phyloP scores from a whole-genome alignment of 2,888 invertebrate species.

The Portevinia maculata region DNA sequence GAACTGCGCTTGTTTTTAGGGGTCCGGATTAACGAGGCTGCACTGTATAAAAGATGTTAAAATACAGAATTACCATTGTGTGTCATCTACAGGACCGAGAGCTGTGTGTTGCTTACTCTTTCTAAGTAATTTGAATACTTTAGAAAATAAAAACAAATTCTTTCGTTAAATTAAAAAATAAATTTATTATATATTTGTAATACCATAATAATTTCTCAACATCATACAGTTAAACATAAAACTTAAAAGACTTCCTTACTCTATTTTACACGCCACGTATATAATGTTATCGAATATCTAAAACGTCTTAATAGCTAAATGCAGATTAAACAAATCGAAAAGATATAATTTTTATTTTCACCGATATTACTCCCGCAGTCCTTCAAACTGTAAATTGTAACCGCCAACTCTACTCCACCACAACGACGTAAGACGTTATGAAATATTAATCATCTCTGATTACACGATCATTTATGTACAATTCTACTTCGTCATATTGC shows the following conservation, averaged over 20 bases:
- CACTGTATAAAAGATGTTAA: too few relatives aligned
- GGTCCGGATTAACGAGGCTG: too few relatives aligned
- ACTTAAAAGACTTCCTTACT: slow-evolving; percentile 28
- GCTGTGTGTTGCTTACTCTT: too few relatives aligned
- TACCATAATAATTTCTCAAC: slow-evolving; percentile 32
- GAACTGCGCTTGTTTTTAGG: too few relatives aligned
- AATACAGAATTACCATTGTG: too few relatives aligned
- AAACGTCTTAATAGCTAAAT: slow-evolving; percentile 51
- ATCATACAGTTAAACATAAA: slow-evolving; percentile 53
- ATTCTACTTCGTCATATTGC: background rate
- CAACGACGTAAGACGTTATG: background rate
- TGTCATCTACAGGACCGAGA: too few relatives aligned
- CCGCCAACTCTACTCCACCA: background rate
- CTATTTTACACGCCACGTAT: slow-evolving; percentile 41
- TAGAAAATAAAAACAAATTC: background rate
- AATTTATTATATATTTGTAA: slow-evolving; percentile 45
- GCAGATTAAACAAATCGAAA: slow-evolving; percentile 29
- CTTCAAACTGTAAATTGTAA: background rate
- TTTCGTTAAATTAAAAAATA: slow-evolving; percentile 55
- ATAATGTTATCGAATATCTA: slow-evolving; percentile 26
- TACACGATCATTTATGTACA: slow-evolving; percentile 50
- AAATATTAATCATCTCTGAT: slow-evolving; percentile 13
- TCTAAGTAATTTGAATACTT: too few relatives aligned
- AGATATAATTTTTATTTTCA: slow-evolving; percentile 7
- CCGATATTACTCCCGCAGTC: background rate